A percentile compares a stretch with the other conserved stretches of the same genome.
These are phyloP conservation scores for Drosophila greeni DNA, from an alignment of 2,888 invertebrate species.

Conservation along the genomic window DNA sequence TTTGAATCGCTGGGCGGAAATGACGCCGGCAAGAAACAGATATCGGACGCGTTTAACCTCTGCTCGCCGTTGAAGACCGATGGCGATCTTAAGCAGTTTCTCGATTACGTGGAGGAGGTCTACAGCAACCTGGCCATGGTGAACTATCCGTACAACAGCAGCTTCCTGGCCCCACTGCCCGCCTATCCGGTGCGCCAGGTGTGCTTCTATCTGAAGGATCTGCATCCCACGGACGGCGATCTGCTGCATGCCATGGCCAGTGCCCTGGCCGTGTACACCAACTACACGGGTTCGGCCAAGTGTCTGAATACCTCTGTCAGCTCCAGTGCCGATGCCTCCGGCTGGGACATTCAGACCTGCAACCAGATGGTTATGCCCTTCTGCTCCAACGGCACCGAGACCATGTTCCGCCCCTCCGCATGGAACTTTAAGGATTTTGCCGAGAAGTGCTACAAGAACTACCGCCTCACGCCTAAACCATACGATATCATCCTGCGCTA, in stretches of 20 bases:
- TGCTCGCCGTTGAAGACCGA: constrained; percentile 84
- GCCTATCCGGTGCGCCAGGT: constrained; percentile 88
- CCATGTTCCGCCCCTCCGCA: constrained; percentile 88
- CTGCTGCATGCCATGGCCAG: constrained; percentile 81
- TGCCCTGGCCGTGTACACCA: constrained; percentile 87
- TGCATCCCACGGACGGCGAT: constrained; percentile 44
- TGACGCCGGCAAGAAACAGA: constrained; percentile 84
- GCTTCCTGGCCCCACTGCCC: constrained; percentile 90
- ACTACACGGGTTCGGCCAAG: constrained; percentile 85
- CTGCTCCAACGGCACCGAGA: constrained; percentile 86
- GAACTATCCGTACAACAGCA: constrained; percentile 94
- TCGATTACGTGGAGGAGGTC: constrained; percentile 86
- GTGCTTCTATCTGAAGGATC: constrained; percentile 80
- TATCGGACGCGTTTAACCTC: constrained; percentile 86
- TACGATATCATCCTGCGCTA: constrained; percentile 86
- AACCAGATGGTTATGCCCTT: constrained; percentile 99
- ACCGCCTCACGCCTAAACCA: constrained; percentile 84
- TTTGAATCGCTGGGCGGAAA: constrained; percentile 82
- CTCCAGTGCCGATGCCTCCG: constrained; percentile 77
- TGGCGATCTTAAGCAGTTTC: constrained; percentile 81
- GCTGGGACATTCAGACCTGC: constrained; percentile 93
- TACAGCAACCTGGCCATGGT: constrained; percentile 94
- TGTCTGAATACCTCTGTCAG: constrained; percentile 86
- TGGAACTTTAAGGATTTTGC: constrained; percentile 87
- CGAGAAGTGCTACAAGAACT: constrained; percentile 85